These are phyloP conservation scores for Orchesella cincta DNA, from an alignment of 1,140 invertebrate genomes.

Conservation along the genomic window DNA sequence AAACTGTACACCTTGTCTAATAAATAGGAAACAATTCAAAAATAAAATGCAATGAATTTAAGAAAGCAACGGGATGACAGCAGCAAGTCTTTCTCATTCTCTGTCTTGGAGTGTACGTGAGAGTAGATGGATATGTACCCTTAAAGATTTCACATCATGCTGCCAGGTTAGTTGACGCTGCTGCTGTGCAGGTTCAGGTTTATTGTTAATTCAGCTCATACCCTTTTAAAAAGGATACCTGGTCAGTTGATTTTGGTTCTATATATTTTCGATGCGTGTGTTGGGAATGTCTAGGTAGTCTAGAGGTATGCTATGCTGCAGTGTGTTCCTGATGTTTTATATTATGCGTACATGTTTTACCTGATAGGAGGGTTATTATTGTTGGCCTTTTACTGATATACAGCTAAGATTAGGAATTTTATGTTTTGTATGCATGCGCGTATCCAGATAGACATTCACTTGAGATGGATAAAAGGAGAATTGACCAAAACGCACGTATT, in stretches of 20 bases:
- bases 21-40: background rate
- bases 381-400: constrained; percentile 10
- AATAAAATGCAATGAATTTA: background rate
- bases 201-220: background rate
- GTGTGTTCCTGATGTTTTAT: background rate
- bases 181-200: background rate
- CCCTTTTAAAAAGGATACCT: background rate
- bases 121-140: background rate
- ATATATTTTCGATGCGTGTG: background rate
- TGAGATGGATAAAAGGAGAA: background rate
- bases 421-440: background rate
- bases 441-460: background rate
- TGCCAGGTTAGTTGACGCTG: background rate
- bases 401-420: background rate
- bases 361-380: background rate
- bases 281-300: background rate
- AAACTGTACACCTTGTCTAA: background rate
- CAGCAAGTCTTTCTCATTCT: background rate
- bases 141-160: background rate
- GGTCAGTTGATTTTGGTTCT: background rate
- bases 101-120: background rate
- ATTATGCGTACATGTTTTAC: background rate
- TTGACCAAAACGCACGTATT: background rate
- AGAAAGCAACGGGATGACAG: background rate
- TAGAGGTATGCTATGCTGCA: too few species aligned